Evolutionary conservation across 2,797 vertebrate genomes (phyloP), one percentile per base, ranked within the genome.

Genomic region (Danio aesculapii): DNA sequence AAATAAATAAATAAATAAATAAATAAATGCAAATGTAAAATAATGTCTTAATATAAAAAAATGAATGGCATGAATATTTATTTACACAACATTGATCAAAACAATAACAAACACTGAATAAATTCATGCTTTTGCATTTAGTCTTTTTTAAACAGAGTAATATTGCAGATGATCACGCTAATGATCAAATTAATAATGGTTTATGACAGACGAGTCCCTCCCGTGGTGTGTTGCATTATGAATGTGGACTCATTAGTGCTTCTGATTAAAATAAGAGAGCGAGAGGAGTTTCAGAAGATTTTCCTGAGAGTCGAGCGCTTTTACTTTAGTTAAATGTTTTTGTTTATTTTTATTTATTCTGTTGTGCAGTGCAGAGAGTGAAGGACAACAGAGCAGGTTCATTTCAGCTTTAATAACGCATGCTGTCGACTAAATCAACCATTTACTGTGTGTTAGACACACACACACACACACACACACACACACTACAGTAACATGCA

Each of bases 121-220:
- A 30, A 30, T 30, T 30, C 30, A 30, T 30, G 30, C 30, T 30
- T 30, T 30, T 30, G 30, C 30, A 30, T 30, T 30, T 30, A 30
- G 30, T 3, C 30, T 30, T 30, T 30, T 49, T 49, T 49, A 2
- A n/a, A 64, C 41, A 46, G 88, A 91, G 92, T 92, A 90, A 90
- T 88, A 80, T 87, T 88, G 84, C 91, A 89, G 91, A 91, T 88
- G 89, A 86, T 55, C 77, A 87, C 85, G 81, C 84, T 90, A 92
- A 92, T 89, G 90, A 92, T 93, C 90, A 91, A 89, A 92, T 89
- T 89, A 89, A 90, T 92, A 86, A 92, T 88, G 85, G 88, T 92
- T 91, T 90, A 91, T 92, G 91, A 91, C 92, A 89, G 86, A 91
- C 83, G 84, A 81, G 86, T 90, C 83, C 88, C 83, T 91, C 85